These are phyloP conservation scores for Achroia grisella DNA, from an alignment of 1,140 invertebrate genomes.

Conservation along the genomic window DNA sequence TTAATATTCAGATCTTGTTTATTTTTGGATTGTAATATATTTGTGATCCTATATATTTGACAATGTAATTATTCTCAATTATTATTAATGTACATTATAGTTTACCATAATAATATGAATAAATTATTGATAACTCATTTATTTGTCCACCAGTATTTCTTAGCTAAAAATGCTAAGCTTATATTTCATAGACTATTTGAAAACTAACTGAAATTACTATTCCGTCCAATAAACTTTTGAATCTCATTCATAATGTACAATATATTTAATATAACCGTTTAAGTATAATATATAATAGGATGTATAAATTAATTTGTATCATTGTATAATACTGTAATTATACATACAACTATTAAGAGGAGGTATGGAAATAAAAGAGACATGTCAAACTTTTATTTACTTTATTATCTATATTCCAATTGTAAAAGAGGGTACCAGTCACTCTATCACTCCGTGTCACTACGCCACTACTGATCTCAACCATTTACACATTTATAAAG, in stretches of 20 bases:
- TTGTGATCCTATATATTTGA: too few species aligned
- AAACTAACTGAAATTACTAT: neutral
- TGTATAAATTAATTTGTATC: slow-evolving; percentile 15
- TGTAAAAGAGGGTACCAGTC: slow-evolving; percentile 69
- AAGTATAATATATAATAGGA: neutral
- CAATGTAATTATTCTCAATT: too few species aligned
- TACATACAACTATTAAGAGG: slow-evolving; percentile 17
- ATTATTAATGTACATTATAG: too few species aligned
- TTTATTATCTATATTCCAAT: slow-evolving; percentile 71
- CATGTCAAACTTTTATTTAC: slow-evolving; percentile 64
- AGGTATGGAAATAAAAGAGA: slow-evolving; percentile 38
- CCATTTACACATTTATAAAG: slow-evolving; percentile 68
- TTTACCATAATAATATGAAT: too few species aligned
- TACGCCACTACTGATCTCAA: slow-evolving; percentile 62
- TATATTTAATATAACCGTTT: neutral
- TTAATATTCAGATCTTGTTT: too few species aligned
- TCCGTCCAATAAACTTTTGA: slow-evolving; percentile 14
- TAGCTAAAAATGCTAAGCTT: too few species aligned
- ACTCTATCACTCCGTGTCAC: slow-evolving; percentile 66
- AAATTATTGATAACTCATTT: too few species aligned
- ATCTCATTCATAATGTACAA: slow-evolving; percentile 9
- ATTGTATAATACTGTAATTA: slow-evolving; percentile 37
- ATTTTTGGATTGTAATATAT: too few species aligned
- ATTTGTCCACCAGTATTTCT: too few species aligned
- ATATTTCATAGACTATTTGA: too few species aligned